A percentile compares a stretch with the other conserved stretches of the same genome.
These are phyloP conservation scores for Chitala chitala DNA, from an alignment of 2,113 vertebrate genomes.

Conservation along the genomic window DNA sequence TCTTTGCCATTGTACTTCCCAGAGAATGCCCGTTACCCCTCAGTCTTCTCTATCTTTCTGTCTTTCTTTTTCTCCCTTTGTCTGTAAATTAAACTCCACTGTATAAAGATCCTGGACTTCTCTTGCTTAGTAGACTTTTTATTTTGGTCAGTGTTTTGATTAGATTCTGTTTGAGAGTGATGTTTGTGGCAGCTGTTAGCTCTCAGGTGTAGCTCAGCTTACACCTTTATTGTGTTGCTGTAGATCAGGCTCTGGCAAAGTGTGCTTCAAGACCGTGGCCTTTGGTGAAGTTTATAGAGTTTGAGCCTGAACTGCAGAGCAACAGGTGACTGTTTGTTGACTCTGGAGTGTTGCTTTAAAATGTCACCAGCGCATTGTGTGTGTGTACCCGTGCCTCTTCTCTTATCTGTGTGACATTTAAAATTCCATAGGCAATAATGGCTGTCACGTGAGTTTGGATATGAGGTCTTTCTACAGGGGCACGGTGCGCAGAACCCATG, in stretches of 20 bases:
- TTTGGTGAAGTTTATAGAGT: slow-evolving; percentile 20
- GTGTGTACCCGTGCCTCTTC: neutral
- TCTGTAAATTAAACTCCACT: neutral
- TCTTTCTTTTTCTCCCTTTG: neutral
- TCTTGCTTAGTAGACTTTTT: slow-evolving; percentile 5
- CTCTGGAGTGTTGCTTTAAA: slow-evolving; percentile 23
- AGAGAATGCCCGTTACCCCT: neutral
- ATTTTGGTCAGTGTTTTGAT: slow-evolving; percentile 18
- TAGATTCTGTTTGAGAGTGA: slow-evolving; percentile 1
- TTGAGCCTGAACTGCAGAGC: slow-evolving; percentile 2
- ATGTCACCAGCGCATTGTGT: slow-evolving; percentile 21
- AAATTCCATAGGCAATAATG: slow-evolving; percentile 23
- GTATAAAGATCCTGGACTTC: neutral
- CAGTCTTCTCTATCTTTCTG: neutral
- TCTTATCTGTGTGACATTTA: slow-evolving; percentile 30
- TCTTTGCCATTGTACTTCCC: slow-evolving; percentile 6
- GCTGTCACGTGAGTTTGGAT: neutral
- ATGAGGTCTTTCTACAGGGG: neutral
- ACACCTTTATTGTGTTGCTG: neutral
- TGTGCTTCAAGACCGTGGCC: neutral
- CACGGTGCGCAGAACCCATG: neutral
- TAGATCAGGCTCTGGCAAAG: neutral
- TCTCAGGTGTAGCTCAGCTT: slow-evolving; percentile 9
- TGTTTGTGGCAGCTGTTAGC: neutral
- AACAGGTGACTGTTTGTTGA: slow-evolving; percentile 11